These are phyloP conservation scores for Dolichoris vasculosae DNA, from an alignment of 1,140 invertebrate genomes.

Conservation along the genomic window DNA sequence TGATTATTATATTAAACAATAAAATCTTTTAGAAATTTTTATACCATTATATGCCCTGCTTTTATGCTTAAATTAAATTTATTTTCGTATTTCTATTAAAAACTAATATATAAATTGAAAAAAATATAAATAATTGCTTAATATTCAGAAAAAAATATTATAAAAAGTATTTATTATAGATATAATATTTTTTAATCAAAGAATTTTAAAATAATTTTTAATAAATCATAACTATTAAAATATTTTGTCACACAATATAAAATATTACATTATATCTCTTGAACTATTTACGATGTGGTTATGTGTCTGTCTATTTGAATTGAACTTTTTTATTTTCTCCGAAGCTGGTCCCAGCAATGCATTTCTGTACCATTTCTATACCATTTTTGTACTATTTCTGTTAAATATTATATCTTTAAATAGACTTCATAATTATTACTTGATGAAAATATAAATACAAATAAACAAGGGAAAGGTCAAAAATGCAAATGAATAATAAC, in stretches of 20 bases:
- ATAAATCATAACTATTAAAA: no score
- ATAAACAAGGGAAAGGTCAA: neutral
- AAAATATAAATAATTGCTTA: no score
- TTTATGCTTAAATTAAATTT: neutral
- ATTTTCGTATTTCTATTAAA: neutral
- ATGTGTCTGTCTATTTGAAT: slow-evolving; percentile 70
- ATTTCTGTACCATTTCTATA: slow-evolving; percentile 13
- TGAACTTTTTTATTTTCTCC: slow-evolving; percentile 36
- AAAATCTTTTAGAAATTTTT: neutral
- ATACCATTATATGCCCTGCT: neutral
- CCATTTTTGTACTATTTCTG: slow-evolving; percentile 6
- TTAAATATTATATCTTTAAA: neutral
- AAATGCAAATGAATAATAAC: slow-evolving; percentile 51
- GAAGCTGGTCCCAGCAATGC: slow-evolving; percentile 69
- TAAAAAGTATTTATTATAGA: neutral
- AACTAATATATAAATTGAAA: neutral
- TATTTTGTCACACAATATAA: neutral
- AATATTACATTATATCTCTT: slow-evolving; percentile 13
- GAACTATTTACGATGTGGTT: slow-evolving; percentile 61
- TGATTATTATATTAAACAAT: neutral
- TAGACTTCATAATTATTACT: neutral
- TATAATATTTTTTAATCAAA: no score
- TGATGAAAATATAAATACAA: neutral
- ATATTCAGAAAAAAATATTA: neutral
- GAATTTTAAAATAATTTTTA: no score